These are phyloP conservation scores for Gavialis gangeticus DNA, from an alignment of 2,113 vertebrate genomes.

Conservation along the genomic window DNA sequence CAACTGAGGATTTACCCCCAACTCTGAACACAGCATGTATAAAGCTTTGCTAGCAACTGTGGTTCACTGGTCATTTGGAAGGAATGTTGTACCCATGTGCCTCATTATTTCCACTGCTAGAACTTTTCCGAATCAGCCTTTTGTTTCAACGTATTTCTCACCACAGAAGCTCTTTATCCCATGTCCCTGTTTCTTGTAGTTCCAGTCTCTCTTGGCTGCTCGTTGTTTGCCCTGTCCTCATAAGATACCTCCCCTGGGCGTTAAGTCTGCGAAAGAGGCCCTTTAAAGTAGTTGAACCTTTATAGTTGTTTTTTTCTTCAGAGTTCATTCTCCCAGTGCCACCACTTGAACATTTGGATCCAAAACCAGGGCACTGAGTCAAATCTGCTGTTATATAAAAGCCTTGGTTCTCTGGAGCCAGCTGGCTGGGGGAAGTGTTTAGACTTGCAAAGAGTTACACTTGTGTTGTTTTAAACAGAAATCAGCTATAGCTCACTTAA, in stretches of 20 bases:
- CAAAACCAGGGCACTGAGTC: constrained; percentile 44
- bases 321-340: neutral
- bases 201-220: constrained; percentile 12
- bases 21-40: neutral
- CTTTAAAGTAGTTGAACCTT: constrained; percentile 30
- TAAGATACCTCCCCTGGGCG: neutral
- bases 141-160: constrained; percentile 48
- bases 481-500: constrained; percentile 24
- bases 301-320: constrained; percentile 15
- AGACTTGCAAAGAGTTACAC: constrained; percentile 22
- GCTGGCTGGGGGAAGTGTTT: constrained; percentile 38
- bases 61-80: constrained; percentile 36
- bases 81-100: constrained; percentile 3
- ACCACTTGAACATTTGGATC: constrained; percentile 42
- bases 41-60: neutral
- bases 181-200: constrained; percentile 11
- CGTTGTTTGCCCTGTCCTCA: constrained; percentile 15
- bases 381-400: constrained; percentile 36
- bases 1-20: neutral
- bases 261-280: neutral
- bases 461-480: constrained; percentile 31
- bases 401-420: neutral
- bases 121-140: constrained; percentile 46
- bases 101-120: constrained; percentile 4
- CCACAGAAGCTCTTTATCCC: constrained; percentile 47